phyloP scores from a whole-genome alignment of 2,888 invertebrate genomes.

The Mesorhabditis belari region DNA sequence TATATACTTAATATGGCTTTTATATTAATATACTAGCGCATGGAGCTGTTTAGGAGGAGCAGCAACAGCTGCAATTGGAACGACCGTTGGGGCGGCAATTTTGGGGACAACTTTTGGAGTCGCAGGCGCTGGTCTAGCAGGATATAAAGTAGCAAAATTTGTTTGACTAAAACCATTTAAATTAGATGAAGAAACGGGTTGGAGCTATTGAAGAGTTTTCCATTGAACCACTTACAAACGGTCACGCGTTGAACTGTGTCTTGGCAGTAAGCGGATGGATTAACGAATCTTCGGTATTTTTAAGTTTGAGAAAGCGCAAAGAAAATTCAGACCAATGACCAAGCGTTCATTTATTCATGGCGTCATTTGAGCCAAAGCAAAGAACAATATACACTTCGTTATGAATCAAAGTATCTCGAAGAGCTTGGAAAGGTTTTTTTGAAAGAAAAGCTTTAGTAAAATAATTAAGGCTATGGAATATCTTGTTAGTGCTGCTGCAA shows the following conservation, averaged over 20 bases:
- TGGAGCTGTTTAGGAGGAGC: slow-evolving; percentile 51
- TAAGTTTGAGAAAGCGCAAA: not conserved
- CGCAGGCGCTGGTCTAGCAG: slow-evolving; percentile 66
- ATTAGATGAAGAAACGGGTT: slow-evolving; percentile 65
- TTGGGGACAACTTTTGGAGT: slow-evolving; percentile 64
- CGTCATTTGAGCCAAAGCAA: slow-evolving; percentile 59
- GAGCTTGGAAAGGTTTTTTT: slow-evolving; percentile 49
- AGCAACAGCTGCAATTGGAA: slow-evolving; percentile 58
- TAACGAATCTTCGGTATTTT: slow-evolving; percentile 56
- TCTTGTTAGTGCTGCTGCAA: slow-evolving; percentile 60
- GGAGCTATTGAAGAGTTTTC: slow-evolving; percentile 67
- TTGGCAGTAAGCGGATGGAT: slow-evolving; percentile 67
- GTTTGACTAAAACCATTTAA: not conserved
- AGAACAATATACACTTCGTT: slow-evolving; percentile 64
- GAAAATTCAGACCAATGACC: slow-evolving; percentile 28
- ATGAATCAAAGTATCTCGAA: slow-evolving; percentile 31
- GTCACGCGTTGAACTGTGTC: slow-evolving; percentile 59
- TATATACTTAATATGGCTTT: not conserved
- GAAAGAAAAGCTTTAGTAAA: no score
- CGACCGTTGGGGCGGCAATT: slow-evolving; percentile 59
- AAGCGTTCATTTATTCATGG: slow-evolving; percentile 61
- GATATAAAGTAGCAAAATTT: slow-evolving; percentile 49
- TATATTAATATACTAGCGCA: no score
- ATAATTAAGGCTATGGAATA: slow-evolving; percentile 66
- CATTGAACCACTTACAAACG: slow-evolving; percentile 60